Percentiles rank a stretch among this genome's conserved stretches.
These are phyloP conservation scores for Temnothorax ravouxi DNA, from an alignment of 2,888 invertebrate genomes.

Conservation along the genomic window DNA sequence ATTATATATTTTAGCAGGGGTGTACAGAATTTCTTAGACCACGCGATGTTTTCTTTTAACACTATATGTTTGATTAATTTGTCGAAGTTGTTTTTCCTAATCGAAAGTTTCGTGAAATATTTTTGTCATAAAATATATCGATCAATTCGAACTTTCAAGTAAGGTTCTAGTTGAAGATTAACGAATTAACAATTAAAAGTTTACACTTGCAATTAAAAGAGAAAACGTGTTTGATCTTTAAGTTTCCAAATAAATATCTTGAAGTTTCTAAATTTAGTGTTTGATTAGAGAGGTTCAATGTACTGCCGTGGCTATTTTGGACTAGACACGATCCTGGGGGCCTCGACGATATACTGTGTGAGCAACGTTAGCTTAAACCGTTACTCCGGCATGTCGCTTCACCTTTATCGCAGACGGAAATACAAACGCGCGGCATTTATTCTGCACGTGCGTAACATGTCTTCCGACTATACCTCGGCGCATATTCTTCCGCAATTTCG, in stretches of 20 bases:
- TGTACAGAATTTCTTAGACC: neutral
- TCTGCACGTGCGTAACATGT: constrained; percentile 6
- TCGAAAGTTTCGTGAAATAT: neutral
- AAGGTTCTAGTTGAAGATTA: neutral
- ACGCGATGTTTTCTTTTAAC: neutral
- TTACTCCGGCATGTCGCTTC: constrained; percentile 63
- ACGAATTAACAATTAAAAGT: neutral
- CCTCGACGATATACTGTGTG: constrained; percentile 46
- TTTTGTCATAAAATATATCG: neutral
- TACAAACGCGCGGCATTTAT: constrained; percentile 11
- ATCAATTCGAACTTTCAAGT: neutral
- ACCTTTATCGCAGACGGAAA: constrained; percentile 61
- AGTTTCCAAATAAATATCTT: neutral
- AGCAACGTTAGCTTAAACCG: constrained; percentile 68
- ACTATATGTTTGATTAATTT: neutral
- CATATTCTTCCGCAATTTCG: constrained; percentile 23
- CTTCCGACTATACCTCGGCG: constrained; percentile 7
- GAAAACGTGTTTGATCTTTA: neutral
- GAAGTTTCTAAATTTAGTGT: neutral
- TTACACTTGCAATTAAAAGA: neutral
- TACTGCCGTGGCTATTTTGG: neutral
- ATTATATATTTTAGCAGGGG: neutral
- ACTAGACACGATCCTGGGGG: constrained; percentile 36
- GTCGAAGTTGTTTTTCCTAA: neutral
- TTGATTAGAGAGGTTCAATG: neutral